phyloP scores from a whole-genome alignment of 2,888 invertebrate species.

The Matsumyia berberina region DNA sequence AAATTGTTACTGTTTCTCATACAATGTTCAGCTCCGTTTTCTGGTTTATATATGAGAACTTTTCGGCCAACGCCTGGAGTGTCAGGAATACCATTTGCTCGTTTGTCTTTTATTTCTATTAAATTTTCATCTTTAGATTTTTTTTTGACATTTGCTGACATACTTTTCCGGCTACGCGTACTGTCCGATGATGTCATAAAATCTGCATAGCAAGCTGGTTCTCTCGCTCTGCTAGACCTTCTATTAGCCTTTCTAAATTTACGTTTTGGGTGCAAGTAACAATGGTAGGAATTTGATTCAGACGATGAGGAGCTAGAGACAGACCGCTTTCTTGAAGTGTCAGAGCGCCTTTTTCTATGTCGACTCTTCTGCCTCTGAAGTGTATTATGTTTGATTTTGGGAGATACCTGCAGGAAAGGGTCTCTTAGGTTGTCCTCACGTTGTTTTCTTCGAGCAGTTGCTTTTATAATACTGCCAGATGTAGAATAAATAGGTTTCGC shows the following conservation, averaged over 20 bases:
- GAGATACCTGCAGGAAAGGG: background rate
- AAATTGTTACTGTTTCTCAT: constrained; percentile 44
- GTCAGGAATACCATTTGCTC: background rate
- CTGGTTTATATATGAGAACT: constrained; percentile 34
- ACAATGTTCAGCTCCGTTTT: background rate
- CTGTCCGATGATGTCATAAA: no score
- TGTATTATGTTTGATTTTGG: background rate
- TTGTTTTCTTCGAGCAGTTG: background rate
- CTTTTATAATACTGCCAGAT: background rate
- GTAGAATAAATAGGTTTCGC: background rate
- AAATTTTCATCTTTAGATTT: background rate
- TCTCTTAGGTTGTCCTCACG: background rate
- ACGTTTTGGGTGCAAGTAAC: background rate
- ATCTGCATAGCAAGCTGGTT: no score
- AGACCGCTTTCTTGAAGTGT: constrained; percentile 16
- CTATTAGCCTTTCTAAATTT: constrained; percentile 18
- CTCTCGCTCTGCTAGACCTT: background rate
- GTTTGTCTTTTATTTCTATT: background rate
- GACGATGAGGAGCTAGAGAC: constrained; percentile 40
- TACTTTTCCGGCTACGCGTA: no score
- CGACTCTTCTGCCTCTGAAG: background rate
- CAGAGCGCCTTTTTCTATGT: constrained; percentile 36
- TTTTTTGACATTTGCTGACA: background rate
- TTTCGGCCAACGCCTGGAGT: background rate
- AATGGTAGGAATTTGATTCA: background rate